phyloP scores from a whole-genome alignment of 1,140 invertebrate species.

The Wasmannia auropunctata region DNA sequence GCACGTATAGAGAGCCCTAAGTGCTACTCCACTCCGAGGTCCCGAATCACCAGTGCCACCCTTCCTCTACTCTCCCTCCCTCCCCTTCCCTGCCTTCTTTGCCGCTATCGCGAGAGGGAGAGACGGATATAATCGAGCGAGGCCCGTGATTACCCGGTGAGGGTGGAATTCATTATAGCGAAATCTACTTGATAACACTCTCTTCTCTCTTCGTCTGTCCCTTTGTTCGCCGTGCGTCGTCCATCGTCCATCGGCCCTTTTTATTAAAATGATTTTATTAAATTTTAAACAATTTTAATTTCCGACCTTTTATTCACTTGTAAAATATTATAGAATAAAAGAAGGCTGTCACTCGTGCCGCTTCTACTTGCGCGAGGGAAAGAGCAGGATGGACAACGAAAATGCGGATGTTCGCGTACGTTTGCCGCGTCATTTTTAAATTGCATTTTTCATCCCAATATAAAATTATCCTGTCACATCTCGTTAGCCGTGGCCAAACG shows the following conservation, averaged over 20 bases:
- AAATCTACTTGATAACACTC: constrained; percentile 74
- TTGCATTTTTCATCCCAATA: constrained; percentile 16
- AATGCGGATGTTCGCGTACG: background rate
- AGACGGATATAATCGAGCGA: constrained; percentile 68
- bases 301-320: background rate
- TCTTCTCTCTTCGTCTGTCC: background rate
- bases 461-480: constrained; percentile 48
- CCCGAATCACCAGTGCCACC: constrained; percentile 63
- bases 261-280: background rate
- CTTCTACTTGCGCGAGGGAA: background rate
- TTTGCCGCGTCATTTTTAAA: constrained; percentile 3
- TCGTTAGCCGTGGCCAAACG: constrained; percentile 30
- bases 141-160: constrained; percentile 78
- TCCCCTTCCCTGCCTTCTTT: background rate
- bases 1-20: constrained; percentile 76
- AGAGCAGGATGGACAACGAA: background rate
- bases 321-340: background rate
- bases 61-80: constrained; percentile 43
- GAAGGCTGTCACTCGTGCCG: background rate
- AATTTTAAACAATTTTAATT: background rate
- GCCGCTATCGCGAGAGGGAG: constrained; percentile 55
- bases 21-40: constrained; percentile 73
- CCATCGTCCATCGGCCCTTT: background rate
- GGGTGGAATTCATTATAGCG: constrained; percentile 80
- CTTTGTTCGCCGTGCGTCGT: background rate